Percentiles rank a stretch among this genome's conserved stretches.
These are phyloP conservation scores for Strigamia maritima DNA, from an alignment of 2,888 invertebrate genomes.

Conservation along the genomic window DNA sequence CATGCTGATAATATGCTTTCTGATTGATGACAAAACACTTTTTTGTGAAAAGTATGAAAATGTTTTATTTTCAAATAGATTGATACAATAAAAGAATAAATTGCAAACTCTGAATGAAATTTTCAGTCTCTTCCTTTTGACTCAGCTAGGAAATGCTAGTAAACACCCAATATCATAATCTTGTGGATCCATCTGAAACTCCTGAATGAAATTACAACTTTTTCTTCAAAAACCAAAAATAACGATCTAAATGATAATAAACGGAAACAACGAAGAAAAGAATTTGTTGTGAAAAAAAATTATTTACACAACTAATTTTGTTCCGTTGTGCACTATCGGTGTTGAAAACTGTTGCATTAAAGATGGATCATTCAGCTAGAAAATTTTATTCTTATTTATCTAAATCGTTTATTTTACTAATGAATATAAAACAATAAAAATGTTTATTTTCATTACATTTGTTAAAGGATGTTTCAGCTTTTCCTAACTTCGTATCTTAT, in stretches of 20 bases:
- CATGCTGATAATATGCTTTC: no score
- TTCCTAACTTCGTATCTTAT: no score
- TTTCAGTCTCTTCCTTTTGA: not conserved
- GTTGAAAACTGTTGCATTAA: not conserved
- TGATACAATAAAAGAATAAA: no score
- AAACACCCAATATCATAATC: not conserved
- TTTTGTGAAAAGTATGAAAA: no score
- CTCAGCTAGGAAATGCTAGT: not conserved
- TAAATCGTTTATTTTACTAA: no score
- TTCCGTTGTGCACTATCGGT: not conserved
- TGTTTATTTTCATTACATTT: no score
- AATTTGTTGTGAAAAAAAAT: not conserved
- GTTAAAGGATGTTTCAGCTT: no score
- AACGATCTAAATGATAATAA: not conserved
- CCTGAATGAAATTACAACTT: not conserved
- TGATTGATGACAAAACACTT: no score
- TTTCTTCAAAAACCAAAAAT: not conserved
- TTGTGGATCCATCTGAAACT: not conserved
- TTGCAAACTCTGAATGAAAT: no score
- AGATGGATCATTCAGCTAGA: not conserved
- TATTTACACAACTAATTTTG: not conserved
- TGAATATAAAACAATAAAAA: no score
- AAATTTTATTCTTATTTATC: not conserved
- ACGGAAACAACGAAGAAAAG: not conserved
- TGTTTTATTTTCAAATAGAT: no score